Evolutionary conservation across 2,888 invertebrate species (phyloP), one percentile per base, ranked within the genome.

Genomic region (Anagyrus pseudococci): DNA sequence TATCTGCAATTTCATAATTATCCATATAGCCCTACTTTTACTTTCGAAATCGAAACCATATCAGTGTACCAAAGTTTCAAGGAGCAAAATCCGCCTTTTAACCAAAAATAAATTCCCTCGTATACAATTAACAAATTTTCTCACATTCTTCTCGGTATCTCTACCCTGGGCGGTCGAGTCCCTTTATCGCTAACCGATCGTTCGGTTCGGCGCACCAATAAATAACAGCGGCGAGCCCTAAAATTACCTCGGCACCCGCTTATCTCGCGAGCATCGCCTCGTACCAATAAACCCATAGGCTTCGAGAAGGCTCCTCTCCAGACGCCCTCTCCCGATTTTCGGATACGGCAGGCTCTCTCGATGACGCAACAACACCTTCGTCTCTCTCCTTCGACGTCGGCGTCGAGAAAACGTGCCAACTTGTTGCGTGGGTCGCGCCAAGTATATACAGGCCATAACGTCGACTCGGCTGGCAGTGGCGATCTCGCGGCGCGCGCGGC

Each of bases 401-500:
- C 33, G 33, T 13, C n/a, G 41, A 10, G 65, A 57, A 64, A 67
- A 66, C 26, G 54, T 62, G 57, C 43, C 40, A 58, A 47, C 48
- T 53, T n/a, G 49, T 50, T 54, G 64, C 63, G 63, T 64, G 53
- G 64, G 56, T 19, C 41, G 68, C 37, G 37, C 26, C 33, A 26
- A 41, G 17, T 10, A 29, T 20, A 19, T 46, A n/a, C 41, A n/a
- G 49, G 26, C 48, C 41, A 17, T 25, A 37, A 41, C 15, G 29
- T 10, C 49, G n/a, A 20, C 25, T 20, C 46, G 25, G 26, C 49
- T 20, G 40, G 13, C 64, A 64, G 77, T 77, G 71, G 73, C 70
- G 73, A 73, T 76, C 73, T 71, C 72, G 72, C 67, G 67, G 67
- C 69, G 75, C 70, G 69, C 73, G 74, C 73, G 67, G 64, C 70